These are phyloP conservation scores for Clepsis dumicolana DNA, from an alignment of 2,888 invertebrate genomes.

Conservation along the genomic window DNA sequence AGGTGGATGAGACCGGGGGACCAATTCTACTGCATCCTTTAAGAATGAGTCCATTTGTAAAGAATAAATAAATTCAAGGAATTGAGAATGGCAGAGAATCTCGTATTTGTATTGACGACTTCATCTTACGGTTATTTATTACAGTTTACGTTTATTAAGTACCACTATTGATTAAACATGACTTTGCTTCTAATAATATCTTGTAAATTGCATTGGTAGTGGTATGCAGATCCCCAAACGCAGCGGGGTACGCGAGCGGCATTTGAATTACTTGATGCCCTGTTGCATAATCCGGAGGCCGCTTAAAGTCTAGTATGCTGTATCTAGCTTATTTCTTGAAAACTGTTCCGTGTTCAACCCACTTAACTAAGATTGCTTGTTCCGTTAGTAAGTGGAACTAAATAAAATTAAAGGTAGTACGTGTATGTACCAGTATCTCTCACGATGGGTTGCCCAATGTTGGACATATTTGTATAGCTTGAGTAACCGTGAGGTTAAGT, in stretches of 20 bases:
- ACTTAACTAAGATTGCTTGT: background rate
- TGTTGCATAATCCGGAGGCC: conserved; percentile 19
- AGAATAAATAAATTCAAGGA: background rate
- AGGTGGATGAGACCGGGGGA: background rate
- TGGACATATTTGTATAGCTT: background rate
- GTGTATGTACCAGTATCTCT: too few relatives aligned
- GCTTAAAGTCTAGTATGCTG: background rate
- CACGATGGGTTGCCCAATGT: too few relatives aligned
- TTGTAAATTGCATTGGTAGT: background rate
- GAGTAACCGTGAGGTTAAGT: background rate
- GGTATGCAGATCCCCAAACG: conserved; percentile 18
- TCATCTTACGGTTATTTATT: too few relatives aligned
- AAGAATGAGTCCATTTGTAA: too few relatives aligned
- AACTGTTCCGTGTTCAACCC: background rate
- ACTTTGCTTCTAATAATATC: background rate
- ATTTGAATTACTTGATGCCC: conserved; percentile 10
- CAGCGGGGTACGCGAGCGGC: background rate
- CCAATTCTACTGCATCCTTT: background rate
- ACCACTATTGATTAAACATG: background rate
- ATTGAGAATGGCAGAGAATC: background rate
- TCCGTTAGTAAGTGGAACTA: too few relatives aligned
- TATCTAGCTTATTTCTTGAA: background rate
- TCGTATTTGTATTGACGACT: background rate
- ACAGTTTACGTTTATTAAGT: too few relatives aligned
- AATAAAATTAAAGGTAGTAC: too few relatives aligned